Conservation (phyloP, 2,797 vertebrate species). For the Heteromormyrus szaboi region DNA sequence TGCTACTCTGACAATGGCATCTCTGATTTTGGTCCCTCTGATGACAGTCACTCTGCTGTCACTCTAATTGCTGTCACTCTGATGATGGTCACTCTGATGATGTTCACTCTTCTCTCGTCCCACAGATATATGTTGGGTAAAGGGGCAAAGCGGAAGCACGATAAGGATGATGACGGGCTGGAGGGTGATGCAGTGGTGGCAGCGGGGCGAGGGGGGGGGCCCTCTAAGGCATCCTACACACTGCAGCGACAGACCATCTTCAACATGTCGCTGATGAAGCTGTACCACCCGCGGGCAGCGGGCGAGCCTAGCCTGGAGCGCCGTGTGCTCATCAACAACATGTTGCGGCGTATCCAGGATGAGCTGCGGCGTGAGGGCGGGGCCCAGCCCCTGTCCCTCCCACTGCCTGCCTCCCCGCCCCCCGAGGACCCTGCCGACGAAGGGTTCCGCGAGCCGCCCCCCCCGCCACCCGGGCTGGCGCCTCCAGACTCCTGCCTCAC, state of each 20-base stretch:
- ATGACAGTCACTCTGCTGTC: background rate
- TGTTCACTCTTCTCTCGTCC: constrained; percentile 28
- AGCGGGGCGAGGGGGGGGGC: constrained; percentile 56
- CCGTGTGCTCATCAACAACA: constrained; percentile 83
- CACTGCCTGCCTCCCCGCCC: constrained; percentile 52
- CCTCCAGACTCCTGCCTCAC: constrained; percentile 76
- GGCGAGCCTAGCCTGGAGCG: constrained; percentile 75
- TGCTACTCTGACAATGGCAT: background rate
- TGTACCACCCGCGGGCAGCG: constrained; percentile 68
- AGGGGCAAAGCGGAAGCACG: constrained; percentile 83
- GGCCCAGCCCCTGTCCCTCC: constrained; percentile 60
- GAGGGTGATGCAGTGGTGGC: constrained; percentile 60
- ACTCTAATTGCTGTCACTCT: background rate
- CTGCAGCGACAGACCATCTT: constrained; percentile 85
- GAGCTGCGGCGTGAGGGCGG: constrained; percentile 73
- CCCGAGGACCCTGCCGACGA: constrained; percentile 33
- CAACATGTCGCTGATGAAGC: constrained; percentile 88
- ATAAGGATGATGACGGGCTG: constrained; percentile 74
- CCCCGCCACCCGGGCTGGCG: constrained; percentile 48
- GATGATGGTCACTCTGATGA: background rate
- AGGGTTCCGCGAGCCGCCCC: constrained; percentile 18
- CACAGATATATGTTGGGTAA: constrained; percentile 84
- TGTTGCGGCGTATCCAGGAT: constrained; percentile 76
- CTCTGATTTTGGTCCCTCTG: too few species aligned
- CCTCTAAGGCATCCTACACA: constrained; percentile 72